Percentiles rank a stretch among this genome's conserved stretches.
phyloP scores from a whole-genome alignment of 2,797 vertebrate genomes.

The Lerista edwardsae region DNA sequence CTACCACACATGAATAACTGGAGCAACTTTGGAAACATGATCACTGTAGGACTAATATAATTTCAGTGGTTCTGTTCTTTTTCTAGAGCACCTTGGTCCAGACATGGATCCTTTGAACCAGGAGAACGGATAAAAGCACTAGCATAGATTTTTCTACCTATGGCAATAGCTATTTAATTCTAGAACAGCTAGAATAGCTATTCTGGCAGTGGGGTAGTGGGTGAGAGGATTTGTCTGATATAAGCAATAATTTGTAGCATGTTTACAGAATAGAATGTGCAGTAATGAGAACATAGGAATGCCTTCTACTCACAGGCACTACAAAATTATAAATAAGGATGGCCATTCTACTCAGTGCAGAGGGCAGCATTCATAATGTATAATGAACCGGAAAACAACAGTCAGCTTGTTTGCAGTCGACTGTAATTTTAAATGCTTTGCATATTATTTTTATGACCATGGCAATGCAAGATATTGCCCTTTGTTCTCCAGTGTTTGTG shows the following conservation, averaged over 20 bases:
- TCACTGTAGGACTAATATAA: not conserved
- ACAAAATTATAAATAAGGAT: not conserved
- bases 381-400: not conserved
- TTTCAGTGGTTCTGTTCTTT: not conserved
- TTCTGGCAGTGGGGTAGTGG: not conserved
- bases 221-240: not conserved
- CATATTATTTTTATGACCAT: not conserved
- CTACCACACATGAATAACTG: not conserved
- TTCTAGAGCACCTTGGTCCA: not conserved
- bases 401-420: not conserved
- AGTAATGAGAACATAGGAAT: not conserved
- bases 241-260: not conserved
- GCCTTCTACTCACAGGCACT: not conserved
- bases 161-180: not conserved
- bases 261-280: not conserved
- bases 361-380: not conserved
- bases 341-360: not conserved
- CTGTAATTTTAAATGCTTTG: not conserved
- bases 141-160: conserved; percentile 5
- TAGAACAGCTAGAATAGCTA: no score
- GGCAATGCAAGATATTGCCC: no score
- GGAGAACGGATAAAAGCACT: not conserved
- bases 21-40: not conserved
- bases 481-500: not conserved
- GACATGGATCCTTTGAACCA: not conserved